Conservation (phyloP, 2,797 vertebrate genomes). For the Enteromius fasciolatus region DNA sequence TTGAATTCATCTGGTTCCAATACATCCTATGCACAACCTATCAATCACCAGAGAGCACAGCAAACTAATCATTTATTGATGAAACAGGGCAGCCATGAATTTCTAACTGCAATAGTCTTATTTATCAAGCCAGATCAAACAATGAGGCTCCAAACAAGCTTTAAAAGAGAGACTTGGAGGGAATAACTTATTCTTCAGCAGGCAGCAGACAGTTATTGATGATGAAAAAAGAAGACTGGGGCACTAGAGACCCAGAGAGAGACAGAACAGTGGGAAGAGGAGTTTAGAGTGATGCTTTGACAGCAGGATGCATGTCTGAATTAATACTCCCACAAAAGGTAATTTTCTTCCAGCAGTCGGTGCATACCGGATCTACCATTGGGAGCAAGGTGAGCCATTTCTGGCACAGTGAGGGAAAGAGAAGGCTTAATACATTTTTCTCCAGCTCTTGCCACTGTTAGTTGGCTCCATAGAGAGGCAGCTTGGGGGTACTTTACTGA, state of each 20-base stretch:
- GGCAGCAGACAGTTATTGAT: constrained; percentile 79
- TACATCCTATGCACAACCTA: constrained; percentile 80
- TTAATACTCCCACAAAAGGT: constrained; percentile 81
- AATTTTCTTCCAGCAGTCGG: constrained; percentile 75
- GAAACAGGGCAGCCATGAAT: constrained; percentile 81
- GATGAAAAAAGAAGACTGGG: constrained; percentile 61
- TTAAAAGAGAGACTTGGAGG: constrained; percentile 75
- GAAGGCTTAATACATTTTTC: constrained; percentile 70
- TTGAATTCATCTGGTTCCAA: constrained; percentile 85
- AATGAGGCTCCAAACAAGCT: constrained; percentile 84
- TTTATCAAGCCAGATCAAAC: constrained; percentile 87
- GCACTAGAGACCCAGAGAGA: constrained; percentile 54
- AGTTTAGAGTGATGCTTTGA: constrained; percentile 78
- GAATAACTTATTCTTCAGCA: constrained; percentile 80
- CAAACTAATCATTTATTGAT: constrained; percentile 88
- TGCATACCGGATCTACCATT: constrained; percentile 68
- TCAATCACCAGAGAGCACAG: constrained; percentile 82
- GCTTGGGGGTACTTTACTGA: constrained; percentile 74
- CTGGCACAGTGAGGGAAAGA: constrained; percentile 56
- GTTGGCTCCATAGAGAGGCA: constrained; percentile 73
- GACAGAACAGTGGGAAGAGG: constrained; percentile 57
- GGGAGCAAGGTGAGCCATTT: constrained; percentile 76
- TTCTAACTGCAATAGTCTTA: constrained; percentile 84
- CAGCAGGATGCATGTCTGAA: constrained; percentile 80
- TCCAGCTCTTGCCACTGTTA: constrained; percentile 64